A percentile compares a stretch with the other conserved stretches of the same genome.
phyloP scores from a whole-genome alignment of 2,888 invertebrate genomes.

The Andricus curvator region DNA sequence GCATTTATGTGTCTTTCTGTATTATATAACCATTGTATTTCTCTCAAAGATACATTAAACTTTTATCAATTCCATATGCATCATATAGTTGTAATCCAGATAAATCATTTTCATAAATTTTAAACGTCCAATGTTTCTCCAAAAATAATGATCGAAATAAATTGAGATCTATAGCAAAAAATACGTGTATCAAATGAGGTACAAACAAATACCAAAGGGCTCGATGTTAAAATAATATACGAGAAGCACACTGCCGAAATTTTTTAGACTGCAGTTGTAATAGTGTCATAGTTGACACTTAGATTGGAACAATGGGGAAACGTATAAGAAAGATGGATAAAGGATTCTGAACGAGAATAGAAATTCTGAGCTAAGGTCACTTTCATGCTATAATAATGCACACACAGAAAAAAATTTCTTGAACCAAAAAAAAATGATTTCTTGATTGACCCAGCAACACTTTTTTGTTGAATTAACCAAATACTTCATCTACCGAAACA shows the following conservation, averaged over 20 bases:
- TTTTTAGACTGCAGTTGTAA: constrained; percentile 71
- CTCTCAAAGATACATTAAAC: no score
- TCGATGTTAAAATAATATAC: constrained; percentile 51
- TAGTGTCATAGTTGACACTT: constrained; percentile 39
- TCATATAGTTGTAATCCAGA: no score
- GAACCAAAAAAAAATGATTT: no score
- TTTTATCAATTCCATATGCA: no score
- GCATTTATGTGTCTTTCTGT: no score
- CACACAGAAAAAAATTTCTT: no score
- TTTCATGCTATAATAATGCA: neutral
- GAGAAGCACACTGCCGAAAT: constrained; percentile 73
- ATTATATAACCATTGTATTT: no score
- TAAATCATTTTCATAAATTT: no score
- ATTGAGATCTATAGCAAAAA: neutral
- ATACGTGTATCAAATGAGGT: neutral
- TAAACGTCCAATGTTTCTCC: neutral
- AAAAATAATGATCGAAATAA: neutral
- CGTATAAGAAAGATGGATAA: constrained; percentile 10
- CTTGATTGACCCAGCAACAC: no score
- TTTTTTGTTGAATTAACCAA: no score
- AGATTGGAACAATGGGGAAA: neutral
- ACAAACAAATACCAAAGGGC: neutral
- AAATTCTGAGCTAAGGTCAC: neutral
- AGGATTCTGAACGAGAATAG: neutral
- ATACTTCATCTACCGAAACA: no score